Evolutionary conservation across 2,888 invertebrate species (phyloP).

Genomic region (Camptogramma bilineatum): DNA sequence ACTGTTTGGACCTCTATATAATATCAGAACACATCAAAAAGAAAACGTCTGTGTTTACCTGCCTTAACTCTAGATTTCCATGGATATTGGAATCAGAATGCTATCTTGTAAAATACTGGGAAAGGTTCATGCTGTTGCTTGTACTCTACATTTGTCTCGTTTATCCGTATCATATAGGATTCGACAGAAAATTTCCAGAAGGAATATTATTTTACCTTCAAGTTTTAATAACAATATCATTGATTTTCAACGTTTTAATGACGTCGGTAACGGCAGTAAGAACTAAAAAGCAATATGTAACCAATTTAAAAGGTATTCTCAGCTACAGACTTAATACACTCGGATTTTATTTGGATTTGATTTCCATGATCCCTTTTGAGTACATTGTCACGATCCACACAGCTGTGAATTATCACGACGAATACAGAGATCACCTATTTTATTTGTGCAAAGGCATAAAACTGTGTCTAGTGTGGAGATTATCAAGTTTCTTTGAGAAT

Average conservation of each 20-base stretch:
- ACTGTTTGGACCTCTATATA: conserved; percentile 76
- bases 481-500: conserved; percentile 76
- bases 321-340: conserved; percentile 74
- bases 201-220: conserved; percentile 70
- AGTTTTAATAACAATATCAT: conserved; percentile 69
- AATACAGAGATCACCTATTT: conserved; percentile 74
- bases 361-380: conserved; percentile 80
- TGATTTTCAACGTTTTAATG: conserved; percentile 74
- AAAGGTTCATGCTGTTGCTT: conserved; percentile 70
- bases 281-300: conserved; percentile 73
- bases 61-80: conserved; percentile 69
- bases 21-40: conserved; percentile 78
- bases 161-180: conserved; percentile 81
- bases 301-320: conserved; percentile 67
- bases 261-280: conserved; percentile 77
- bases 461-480: conserved; percentile 79
- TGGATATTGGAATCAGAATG: conserved; percentile 81
- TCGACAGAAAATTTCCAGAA: conserved; percentile 67
- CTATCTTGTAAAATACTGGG: conserved; percentile 78
- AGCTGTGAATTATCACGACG: conserved; percentile 64
- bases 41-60: conserved; percentile 67
- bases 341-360: conserved; percentile 80
- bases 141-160: conserved; percentile 73
- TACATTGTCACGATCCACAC: conserved; percentile 74
- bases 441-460: conserved; percentile 82